Evolutionary conservation across 2,113 vertebrate genomes (phyloP), one percentile per base, ranked within the genome.

Genomic region (Murina feae): DNA sequence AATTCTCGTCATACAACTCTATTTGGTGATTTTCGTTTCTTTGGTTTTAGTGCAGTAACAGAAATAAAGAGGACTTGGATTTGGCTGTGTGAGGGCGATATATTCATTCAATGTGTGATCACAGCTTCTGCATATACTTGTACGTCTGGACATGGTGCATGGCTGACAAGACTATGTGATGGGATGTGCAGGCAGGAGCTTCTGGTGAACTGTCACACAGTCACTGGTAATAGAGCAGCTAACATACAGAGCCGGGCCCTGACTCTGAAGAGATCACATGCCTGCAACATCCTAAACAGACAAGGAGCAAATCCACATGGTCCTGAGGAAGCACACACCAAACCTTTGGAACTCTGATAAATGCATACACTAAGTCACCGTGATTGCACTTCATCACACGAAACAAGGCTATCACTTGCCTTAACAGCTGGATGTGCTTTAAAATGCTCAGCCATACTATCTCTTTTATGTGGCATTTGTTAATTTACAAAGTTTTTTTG

Each of bases 1-100:
- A 35, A 75, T 82, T 80, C 32, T 65, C 30, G 4, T 84, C 37
- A 90, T 28, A 65, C 16, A 93, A 74, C 79, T 83, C 75, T 74
- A 69, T n/a, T 76, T 76, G 21, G 37, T 63, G 20, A 79, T 66
- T 85, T 25, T 42, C n/a, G 69, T 74, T 90, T 53, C 82, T 84
- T 71, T 78, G 28, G 20, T 86, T 86, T 87, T 91, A 51, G 28
- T 25, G 11, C 16, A 76, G 17, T 69, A 68, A 63, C 65, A 42
- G 39, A 17, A 55, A 86, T 66, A 66, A 71, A 13, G 8, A 47
- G 37, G 47, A 60, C 37, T 76, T 88, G 30, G 16, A 71, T 66
- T 76, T 94, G 65, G 44, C 23, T 20, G 30, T n/a, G 1, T 55
- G 14, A 79, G 21, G n/a, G 9, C 12, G 39, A 60, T 7, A 82